Evolutionary conservation across 2,797 vertebrate species (phyloP).

Genomic region (Chloroceryle amazona): DNA sequence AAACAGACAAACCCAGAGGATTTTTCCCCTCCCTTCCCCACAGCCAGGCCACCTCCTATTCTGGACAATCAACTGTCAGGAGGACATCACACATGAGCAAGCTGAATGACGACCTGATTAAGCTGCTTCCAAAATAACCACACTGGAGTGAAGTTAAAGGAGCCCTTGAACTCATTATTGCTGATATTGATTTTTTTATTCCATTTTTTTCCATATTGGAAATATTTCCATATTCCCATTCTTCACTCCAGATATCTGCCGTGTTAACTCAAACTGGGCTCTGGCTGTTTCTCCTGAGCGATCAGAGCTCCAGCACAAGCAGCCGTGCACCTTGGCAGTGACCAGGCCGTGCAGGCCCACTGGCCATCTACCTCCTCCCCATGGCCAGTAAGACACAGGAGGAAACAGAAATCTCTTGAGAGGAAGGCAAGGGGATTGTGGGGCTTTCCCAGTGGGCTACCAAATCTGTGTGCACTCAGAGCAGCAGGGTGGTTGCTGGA

Average conservation of each 20-base stretch:
- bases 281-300: background rate
- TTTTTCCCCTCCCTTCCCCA: background rate
- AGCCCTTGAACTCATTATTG: constrained; percentile 17
- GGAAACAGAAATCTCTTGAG: background rate
- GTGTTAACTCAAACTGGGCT: background rate
- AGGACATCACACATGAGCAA: background rate
- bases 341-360: background rate
- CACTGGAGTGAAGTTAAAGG: background rate
- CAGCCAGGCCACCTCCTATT: background rate
- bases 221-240: background rate
- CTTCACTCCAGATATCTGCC: background rate
- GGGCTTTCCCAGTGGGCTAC: background rate
- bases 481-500: background rate
- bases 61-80: background rate
- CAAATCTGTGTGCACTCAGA: background rate
- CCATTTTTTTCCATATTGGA: background rate
- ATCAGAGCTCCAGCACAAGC: background rate
- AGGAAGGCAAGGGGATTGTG: background rate
- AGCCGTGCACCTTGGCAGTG: background rate
- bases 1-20: background rate
- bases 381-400: background rate
- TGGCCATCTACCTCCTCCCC: background rate
- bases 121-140: constrained; percentile 27
- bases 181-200: background rate
- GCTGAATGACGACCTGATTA: background rate